A percentile compares a stretch with the other conserved stretches of the same genome.
Conservation (phyloP, 2,113 vertebrate genomes). For the Echinops telfairi region DNA sequence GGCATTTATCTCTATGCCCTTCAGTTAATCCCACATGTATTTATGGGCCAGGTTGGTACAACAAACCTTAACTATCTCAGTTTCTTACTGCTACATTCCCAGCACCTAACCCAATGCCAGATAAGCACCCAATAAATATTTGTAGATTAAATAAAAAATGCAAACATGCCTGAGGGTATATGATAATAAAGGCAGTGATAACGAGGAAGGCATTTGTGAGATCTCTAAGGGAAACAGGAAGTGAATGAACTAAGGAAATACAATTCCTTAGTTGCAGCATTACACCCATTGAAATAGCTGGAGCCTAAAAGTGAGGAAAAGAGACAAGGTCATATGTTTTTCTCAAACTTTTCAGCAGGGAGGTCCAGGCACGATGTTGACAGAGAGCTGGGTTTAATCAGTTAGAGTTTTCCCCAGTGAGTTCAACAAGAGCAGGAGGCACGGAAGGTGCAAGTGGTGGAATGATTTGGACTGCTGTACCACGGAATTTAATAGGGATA, state of each 20-base stretch:
- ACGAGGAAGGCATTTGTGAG: neutral
- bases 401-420: neutral
- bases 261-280: neutral
- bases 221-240: neutral
- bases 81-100: neutral
- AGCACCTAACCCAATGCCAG: neutral
- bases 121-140: neutral
- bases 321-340: neutral
- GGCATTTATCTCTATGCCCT: too few species aligned
- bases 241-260: neutral
- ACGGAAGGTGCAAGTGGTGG: neutral
- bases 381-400: neutral
- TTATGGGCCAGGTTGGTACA: too few species aligned
- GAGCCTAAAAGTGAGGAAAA: neutral
- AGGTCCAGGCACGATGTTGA: neutral
- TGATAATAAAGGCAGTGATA: neutral
- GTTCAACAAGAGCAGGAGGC: neutral
- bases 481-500: neutral
- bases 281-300: neutral
- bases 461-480: too few species aligned
- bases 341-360: rapidly evolving
- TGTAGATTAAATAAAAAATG: neutral
- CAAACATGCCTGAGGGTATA: neutral
- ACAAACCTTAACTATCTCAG: too few species aligned
- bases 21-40: too few species aligned